Evolutionary conservation across 2,888 invertebrate species (phyloP).

Genomic region (Ditylenchus weischeri): DNA sequence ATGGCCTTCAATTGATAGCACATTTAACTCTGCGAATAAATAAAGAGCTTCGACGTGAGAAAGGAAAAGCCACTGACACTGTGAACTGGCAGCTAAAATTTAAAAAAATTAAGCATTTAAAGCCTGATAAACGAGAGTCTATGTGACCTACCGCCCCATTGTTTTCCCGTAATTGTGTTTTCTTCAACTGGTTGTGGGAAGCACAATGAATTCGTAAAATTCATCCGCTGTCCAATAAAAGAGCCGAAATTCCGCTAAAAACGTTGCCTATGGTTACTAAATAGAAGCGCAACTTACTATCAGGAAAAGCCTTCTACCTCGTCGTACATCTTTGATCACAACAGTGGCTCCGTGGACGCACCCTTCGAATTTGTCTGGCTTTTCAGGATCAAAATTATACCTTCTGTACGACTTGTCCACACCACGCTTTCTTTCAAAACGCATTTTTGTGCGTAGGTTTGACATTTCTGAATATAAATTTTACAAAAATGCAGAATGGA

Average conservation of each 20-base stretch:
- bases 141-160: conserved; percentile 16
- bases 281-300: neutral
- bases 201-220: conserved; percentile 20
- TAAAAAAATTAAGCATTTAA: neutral
- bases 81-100: neutral
- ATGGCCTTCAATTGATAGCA: conserved; percentile 11
- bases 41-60: conserved; percentile 22
- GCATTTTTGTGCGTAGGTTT: too few species aligned
- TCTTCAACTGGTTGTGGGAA: neutral
- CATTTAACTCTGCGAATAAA: conserved; percentile 18
- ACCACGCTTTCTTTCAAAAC: too few species aligned
- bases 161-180: conserved; percentile 8
- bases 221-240: conserved; percentile 22
- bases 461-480: too few species aligned
- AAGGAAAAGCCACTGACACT: conserved; percentile 14
- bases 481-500: too few species aligned
- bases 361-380: neutral
- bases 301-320: too few species aligned
- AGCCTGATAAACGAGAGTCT: neutral
- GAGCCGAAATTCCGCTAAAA: conserved; percentile 24
- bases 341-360: too few species aligned
- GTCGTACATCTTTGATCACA: too few species aligned
- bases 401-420: neutral
- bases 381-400: neutral
- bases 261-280: neutral